Conservation (phyloP, 2,797 vertebrate genomes). For the Ciconia nigra region DNA sequence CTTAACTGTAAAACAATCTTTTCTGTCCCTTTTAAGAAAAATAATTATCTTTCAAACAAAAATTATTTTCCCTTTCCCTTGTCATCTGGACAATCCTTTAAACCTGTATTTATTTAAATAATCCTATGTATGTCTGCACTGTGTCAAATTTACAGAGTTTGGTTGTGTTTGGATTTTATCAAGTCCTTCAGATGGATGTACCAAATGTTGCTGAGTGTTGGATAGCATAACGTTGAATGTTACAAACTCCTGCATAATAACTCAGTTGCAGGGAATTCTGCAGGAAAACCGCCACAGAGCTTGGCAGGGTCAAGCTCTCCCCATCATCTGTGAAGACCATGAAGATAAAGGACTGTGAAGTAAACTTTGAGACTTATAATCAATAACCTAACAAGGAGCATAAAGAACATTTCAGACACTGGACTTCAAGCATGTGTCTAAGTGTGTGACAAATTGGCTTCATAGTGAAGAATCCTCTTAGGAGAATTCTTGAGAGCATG, state of each 20-base stretch:
- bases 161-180: neutral
- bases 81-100: neutral
- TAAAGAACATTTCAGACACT: neutral
- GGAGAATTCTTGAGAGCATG: neutral
- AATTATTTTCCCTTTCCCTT: neutral
- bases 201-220: neutral
- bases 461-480: neutral
- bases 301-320: neutral
- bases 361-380: neutral
- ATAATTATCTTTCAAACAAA: neutral
- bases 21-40: neutral
- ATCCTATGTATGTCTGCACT: neutral
- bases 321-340: neutral
- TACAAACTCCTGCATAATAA: neutral
- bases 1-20: neutral
- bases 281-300: neutral
- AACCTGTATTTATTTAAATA: neutral
- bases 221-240: accelerated
- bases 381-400: neutral
- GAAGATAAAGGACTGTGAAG: neutral
- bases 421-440: neutral
- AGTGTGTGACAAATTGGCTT: neutral
- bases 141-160: neutral
- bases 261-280: neutral
- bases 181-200: neutral